Evolutionary conservation across 2,113 vertebrate genomes (phyloP), one percentile per base, ranked within the genome.

Genomic region (Pteronura brasiliensis): DNA sequence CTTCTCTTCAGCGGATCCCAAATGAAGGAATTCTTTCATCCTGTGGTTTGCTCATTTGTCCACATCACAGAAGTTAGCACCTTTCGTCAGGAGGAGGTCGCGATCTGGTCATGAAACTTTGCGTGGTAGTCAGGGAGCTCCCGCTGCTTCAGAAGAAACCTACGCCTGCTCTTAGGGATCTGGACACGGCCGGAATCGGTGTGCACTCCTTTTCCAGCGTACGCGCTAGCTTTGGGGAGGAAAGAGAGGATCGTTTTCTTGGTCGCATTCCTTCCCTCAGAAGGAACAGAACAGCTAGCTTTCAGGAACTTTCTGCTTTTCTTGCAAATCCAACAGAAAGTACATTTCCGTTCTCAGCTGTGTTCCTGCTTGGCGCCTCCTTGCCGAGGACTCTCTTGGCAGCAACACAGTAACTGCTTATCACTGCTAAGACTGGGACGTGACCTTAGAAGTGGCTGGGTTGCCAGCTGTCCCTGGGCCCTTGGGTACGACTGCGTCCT

Each of bases 31-130:
- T 88, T 69, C 67, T 87, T 90, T 71, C 52, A 76, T 72, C 52
- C 29, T 27, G 17, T 17, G 27, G 63, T 84, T 59, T 94, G 93
- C 92, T 71, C 10, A 42, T 59, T 63, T 42, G 96, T 67, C 93
- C 85, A 91, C 23, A 63, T 61, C 94, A 80, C 83, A 93, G 92
- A 83, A 52, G 83, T 86, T 94, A 93, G 96, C 97, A 96, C 85
- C 96, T 97, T 98, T 88, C 67, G 44, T 94, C 59, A 98, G 97
- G 94, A 98, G 97, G 94, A 71, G 76, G 39, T 90, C 84, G 59
- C 69, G 80, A 81, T 85, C 90, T 79, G 76, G 83, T 29, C 52
- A 34, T 39, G 65, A 76, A 92, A 74, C 80, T 61, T 82, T 25
- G 76, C 39, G 4, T 52, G 34, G n/a, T 69, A 96, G 89, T 96